phyloP scores from a whole-genome alignment of 2,113 vertebrate species.

The Parus major region DNA sequence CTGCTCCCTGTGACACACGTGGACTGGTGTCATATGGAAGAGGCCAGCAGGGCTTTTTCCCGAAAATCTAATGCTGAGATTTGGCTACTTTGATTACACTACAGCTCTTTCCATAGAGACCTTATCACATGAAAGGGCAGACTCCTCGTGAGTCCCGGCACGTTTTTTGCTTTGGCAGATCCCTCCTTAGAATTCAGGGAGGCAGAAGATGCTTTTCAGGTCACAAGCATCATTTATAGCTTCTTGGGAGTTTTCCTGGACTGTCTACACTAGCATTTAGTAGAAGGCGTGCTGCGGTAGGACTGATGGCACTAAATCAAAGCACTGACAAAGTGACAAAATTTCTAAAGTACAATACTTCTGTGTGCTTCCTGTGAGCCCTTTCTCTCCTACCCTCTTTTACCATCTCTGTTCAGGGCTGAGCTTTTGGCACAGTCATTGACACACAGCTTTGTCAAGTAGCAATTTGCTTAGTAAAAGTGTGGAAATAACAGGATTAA shows the following conservation, averaged over 20 bases:
- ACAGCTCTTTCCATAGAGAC: neutral
- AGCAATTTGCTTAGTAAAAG: neutral
- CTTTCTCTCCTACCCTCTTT: neutral
- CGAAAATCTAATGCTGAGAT: neutral
- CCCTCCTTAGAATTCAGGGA: neutral
- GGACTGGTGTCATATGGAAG: rapidly evolving
- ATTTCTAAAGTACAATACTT: neutral
- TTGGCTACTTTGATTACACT: neutral
- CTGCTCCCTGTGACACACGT: neutral
- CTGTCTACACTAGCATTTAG: neutral
- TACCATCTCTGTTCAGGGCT: neutral
- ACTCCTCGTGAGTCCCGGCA: rapidly evolving
- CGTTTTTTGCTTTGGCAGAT: neutral
- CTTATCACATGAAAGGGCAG: neutral
- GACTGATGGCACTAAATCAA: conserved; percentile 12
- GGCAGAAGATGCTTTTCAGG: neutral
- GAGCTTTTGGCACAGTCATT: neutral
- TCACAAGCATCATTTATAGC: neutral
- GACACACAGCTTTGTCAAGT: neutral
- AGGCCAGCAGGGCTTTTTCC: neutral
- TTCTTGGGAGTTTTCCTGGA: neutral
- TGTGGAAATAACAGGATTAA: neutral
- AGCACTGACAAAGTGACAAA: neutral
- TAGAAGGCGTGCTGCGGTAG: neutral
- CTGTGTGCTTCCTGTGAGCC: neutral